A percentile compares a stretch with the other conserved stretches of the same genome.
Conservation (phyloP, 2,113 vertebrate species). For the Progne subis region DNA sequence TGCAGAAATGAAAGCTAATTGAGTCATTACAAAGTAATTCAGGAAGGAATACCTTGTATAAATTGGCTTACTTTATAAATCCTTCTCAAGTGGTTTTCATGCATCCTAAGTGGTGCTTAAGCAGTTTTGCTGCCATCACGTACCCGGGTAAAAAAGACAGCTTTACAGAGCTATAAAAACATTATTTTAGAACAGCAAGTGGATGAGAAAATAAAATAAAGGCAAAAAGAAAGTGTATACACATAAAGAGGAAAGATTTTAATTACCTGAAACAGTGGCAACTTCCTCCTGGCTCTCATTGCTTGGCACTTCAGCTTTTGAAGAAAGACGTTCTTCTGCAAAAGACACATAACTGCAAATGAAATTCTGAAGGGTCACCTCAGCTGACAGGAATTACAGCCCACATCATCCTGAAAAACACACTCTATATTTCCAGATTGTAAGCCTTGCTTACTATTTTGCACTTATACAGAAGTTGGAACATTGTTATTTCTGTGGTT, state of each 20-base stretch:
- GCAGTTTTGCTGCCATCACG: slow-evolving; percentile 68
- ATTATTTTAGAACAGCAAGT: slow-evolving; percentile 16
- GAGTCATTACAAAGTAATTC: slow-evolving; percentile 99
- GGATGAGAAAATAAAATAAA: slow-evolving; percentile 6
- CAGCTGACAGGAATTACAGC: neutral
- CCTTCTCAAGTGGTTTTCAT: slow-evolving; percentile 88
- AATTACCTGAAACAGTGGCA: slow-evolving; percentile 63
- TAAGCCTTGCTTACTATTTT: slow-evolving; percentile 16
- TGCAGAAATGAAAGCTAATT: slow-evolving; percentile 99
- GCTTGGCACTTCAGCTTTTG: slow-evolving; percentile 18
- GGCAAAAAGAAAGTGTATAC: neutral
- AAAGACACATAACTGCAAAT: slow-evolving; percentile 45
- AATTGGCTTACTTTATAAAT: slow-evolving; percentile 99
- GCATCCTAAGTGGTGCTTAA: slow-evolving; percentile 83
- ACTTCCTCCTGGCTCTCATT: slow-evolving; percentile 13
- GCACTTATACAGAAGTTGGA: neutral
- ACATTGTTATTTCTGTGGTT: slow-evolving; percentile 21
- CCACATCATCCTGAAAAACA: neutral
- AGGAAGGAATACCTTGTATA: slow-evolving; percentile 91
- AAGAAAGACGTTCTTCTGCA: slow-evolving; percentile 57
- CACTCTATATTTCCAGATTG: neutral
- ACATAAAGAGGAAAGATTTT: neutral
- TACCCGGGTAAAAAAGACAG: slow-evolving; percentile 33
- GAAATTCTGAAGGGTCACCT: neutral
- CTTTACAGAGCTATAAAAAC: slow-evolving; percentile 31